Conservation (phyloP, 2,113 vertebrate genomes). For the Entelurus aequoreus region DNA sequence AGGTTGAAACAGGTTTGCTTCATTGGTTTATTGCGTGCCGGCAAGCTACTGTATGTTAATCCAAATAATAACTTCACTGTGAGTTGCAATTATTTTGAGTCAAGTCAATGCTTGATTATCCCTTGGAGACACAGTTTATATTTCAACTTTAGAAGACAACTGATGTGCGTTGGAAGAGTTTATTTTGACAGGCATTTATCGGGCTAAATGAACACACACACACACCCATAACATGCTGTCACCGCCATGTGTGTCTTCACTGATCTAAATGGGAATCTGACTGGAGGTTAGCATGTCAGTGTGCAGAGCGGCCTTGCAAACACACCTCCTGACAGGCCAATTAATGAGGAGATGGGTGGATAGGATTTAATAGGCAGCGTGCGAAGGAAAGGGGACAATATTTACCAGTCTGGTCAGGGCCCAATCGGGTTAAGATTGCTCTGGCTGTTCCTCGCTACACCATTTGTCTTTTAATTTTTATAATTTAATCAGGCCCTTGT, state of each 20-base stretch:
- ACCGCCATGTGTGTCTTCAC: slow-evolving; percentile 18
- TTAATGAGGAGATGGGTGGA: slow-evolving; percentile 62
- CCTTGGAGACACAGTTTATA: neutral
- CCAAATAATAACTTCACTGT: too few species aligned
- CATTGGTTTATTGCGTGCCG: too few species aligned
- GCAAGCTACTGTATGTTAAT: too few species aligned
- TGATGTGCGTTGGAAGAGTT: slow-evolving; percentile 4
- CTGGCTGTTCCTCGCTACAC: neutral
- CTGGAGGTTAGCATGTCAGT: slow-evolving; percentile 58
- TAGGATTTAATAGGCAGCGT: slow-evolving; percentile 44
- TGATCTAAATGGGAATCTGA: slow-evolving; percentile 66
- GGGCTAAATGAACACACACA: slow-evolving; percentile 21
- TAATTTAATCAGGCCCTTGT: slow-evolving; percentile 23
- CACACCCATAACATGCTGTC: neutral
- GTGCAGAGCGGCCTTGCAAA: slow-evolving; percentile 50
- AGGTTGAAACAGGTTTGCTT: too few species aligned
- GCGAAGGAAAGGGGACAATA: slow-evolving; percentile 38
- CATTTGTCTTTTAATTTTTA: slow-evolving; percentile 32
- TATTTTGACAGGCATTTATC: slow-evolving; percentile 22
- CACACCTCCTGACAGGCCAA: slow-evolving; percentile 51
- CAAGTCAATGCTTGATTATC: neutral
- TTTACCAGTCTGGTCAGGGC: slow-evolving; percentile 47
- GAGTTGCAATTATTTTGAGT: too few species aligned
- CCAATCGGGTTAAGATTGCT: slow-evolving; percentile 50
- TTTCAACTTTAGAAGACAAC: neutral